Percentiles rank a stretch among this genome's conserved stretches.
phyloP scores from a whole-genome alignment of 2,888 invertebrate genomes.

The Epirrita christyi region DNA sequence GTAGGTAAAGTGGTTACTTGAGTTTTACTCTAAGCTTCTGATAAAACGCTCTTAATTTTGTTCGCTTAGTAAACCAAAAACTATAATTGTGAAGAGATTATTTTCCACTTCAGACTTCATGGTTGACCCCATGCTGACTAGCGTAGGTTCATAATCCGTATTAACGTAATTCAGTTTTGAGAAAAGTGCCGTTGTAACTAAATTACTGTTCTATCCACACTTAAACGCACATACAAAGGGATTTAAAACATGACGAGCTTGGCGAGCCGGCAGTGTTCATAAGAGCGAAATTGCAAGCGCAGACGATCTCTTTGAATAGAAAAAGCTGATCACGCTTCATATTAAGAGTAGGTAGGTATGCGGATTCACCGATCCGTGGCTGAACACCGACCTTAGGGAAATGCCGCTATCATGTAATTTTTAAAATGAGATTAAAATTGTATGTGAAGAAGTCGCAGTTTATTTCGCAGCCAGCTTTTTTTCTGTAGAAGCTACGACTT shows the following conservation, averaged over 20 bases:
- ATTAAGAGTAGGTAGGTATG: constrained; percentile 17
- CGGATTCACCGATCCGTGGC: constrained; percentile 16
- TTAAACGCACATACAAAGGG: constrained; percentile 14
- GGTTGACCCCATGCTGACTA: not conserved
- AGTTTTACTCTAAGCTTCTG: too few relatives aligned
- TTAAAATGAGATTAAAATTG: constrained; percentile 9
- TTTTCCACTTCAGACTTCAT: too few relatives aligned
- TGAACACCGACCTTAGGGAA: constrained; percentile 24
- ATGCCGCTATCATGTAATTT: constrained; percentile 15
- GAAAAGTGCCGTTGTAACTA: constrained; percentile 1
- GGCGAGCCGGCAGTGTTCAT: constrained; percentile 36
- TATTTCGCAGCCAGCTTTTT: not conserved
- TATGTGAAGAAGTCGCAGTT: not conserved
- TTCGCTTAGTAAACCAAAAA: too few relatives aligned
- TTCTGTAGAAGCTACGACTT: too few relatives aligned
- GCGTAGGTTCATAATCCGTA: not conserved
- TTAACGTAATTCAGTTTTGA: not conserved
- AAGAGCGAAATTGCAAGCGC: constrained; percentile 53
- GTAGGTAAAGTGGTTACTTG: not conserved
- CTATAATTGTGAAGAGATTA: too few relatives aligned
- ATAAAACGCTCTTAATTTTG: too few relatives aligned
- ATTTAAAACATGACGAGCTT: constrained; percentile 35
- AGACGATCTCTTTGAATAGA: constrained; percentile 49
- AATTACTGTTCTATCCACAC: constrained; percentile 4
- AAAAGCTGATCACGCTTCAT: constrained; percentile 41